Percentiles rank a stretch among this genome's conserved stretches.
Conservation (phyloP, 2,888 invertebrate genomes). For the Iphiclides podalirius region DNA sequence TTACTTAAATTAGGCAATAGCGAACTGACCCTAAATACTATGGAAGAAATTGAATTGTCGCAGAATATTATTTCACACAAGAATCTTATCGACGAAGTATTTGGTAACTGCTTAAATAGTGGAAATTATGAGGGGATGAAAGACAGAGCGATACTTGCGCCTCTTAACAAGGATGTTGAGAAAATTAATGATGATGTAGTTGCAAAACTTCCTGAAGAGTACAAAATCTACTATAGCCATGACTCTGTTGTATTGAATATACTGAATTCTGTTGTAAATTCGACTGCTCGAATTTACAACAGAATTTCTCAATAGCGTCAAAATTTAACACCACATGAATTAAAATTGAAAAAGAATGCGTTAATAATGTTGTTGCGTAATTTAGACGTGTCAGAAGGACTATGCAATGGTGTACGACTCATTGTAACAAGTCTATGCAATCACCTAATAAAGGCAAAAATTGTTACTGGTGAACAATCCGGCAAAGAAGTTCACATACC, state of each 20-base stretch:
- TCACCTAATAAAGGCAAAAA: slow-evolving; percentile 28
- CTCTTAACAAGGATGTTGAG: slow-evolving; percentile 25
- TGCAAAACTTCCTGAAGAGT: slow-evolving; percentile 26
- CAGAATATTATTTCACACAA: slow-evolving; percentile 27
- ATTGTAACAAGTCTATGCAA: slow-evolving; percentile 28
- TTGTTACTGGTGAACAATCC: slow-evolving; percentile 26
- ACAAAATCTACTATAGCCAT: slow-evolving; percentile 25
- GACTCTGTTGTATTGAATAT: slow-evolving; percentile 26
- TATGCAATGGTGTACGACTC: slow-evolving; percentile 27
- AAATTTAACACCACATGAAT: slow-evolving; percentile 25
- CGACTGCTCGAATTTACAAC: slow-evolving; percentile 25
- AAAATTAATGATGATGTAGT: slow-evolving; percentile 26
- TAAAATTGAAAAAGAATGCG: slow-evolving; percentile 25
- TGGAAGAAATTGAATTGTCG: slow-evolving; percentile 26
- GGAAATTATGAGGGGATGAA: slow-evolving; percentile 26
- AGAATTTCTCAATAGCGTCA: slow-evolving; percentile 26
- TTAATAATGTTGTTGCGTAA: slow-evolving; percentile 26
- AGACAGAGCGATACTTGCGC: slow-evolving; percentile 27
- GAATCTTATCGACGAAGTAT: slow-evolving; percentile 25
- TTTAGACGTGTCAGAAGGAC: slow-evolving; percentile 30
- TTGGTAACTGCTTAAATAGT: slow-evolving; percentile 25
- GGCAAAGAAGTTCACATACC: slow-evolving; percentile 26
- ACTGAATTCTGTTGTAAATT: too few relatives aligned
- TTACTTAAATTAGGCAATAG: slow-evolving; percentile 27
- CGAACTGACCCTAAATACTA: slow-evolving; percentile 25